Evolutionary conservation across 1,140 invertebrate species (phyloP).

Genomic region (Temnothorax nylanderi): DNA sequence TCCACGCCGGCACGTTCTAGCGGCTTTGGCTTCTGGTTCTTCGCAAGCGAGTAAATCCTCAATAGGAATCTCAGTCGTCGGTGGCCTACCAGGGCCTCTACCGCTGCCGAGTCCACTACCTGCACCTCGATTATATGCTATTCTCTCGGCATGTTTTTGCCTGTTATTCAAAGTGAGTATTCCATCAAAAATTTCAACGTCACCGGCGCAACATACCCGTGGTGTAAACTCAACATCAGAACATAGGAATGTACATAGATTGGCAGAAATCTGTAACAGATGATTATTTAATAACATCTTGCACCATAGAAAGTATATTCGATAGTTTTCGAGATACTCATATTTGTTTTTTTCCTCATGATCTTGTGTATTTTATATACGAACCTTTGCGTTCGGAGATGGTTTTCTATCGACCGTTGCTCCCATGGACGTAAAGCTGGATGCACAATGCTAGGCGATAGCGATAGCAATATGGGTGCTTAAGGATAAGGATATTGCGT

Average conservation of each 20-base stretch:
- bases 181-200: slow-evolving; percentile 87
- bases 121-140: slow-evolving; percentile 84
- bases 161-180: slow-evolving; percentile 90
- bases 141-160: slow-evolving; percentile 87
- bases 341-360: not conserved
- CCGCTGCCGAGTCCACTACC: slow-evolving; percentile 79
- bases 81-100: slow-evolving; percentile 89
- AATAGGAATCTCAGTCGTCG: slow-evolving; percentile 86
- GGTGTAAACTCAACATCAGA: slow-evolving; percentile 94
- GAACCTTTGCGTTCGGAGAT: slow-evolving; percentile 93
- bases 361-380: not conserved
- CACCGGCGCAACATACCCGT: slow-evolving; percentile 67
- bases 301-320: not conserved
- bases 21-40: slow-evolving; percentile 87
- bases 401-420: slow-evolving; percentile 89
- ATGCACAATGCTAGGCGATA: no score
- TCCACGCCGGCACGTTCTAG: slow-evolving; percentile 91
- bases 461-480: no score
- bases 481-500: slow-evolving; percentile 83
- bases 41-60: slow-evolving; percentile 88
- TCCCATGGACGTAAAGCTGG: no score
- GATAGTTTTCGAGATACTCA: not conserved
- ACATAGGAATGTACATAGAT: slow-evolving; percentile 94
- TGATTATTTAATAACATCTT: slow-evolving; percentile 3
- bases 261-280: slow-evolving; percentile 89